A percentile compares a stretch with the other conserved stretches of the same genome.
These are phyloP conservation scores for Electrona antarctica DNA, from an alignment of 2,113 vertebrate species.

Conservation along the genomic window DNA sequence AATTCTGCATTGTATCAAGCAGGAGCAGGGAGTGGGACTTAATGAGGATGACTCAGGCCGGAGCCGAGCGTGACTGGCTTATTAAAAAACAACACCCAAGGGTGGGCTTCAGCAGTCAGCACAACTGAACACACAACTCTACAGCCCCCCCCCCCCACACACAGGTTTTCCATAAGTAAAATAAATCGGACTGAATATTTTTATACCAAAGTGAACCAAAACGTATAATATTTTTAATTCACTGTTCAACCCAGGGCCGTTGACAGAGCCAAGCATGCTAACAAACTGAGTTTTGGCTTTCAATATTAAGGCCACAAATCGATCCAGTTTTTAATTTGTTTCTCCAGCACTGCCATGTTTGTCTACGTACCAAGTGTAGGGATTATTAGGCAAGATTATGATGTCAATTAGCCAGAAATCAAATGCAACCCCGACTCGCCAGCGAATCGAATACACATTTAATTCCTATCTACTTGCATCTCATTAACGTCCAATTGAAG, in stretches of 20 bases:
- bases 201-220: conserved; percentile 3
- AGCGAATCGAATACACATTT: no score
- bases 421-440: no score
- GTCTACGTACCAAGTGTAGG: no score
- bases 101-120: neutral
- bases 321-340: no score
- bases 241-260: neutral
- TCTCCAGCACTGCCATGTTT: no score
- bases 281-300: no score
- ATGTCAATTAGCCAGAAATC: no score
- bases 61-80: conserved; percentile 12
- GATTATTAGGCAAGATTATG: no score
- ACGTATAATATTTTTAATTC: neutral
- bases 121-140: neutral
- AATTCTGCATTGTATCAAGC: conserved; percentile 24
- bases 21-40: neutral
- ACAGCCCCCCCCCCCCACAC: no score
- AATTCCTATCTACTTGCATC: no score
- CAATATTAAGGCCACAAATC: no score
- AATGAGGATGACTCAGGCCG: conserved; percentile 2
- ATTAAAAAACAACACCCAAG: conserved; percentile 23
- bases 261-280: neutral
- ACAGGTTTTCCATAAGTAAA: neutral
- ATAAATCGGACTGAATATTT: conserved; percentile 19
- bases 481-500: no score